A percentile compares a stretch with the other conserved stretches of the same genome.
These are phyloP conservation scores for Tricholauxania praeusta DNA, from an alignment of 2,888 invertebrate species.

Conservation along the genomic window DNA sequence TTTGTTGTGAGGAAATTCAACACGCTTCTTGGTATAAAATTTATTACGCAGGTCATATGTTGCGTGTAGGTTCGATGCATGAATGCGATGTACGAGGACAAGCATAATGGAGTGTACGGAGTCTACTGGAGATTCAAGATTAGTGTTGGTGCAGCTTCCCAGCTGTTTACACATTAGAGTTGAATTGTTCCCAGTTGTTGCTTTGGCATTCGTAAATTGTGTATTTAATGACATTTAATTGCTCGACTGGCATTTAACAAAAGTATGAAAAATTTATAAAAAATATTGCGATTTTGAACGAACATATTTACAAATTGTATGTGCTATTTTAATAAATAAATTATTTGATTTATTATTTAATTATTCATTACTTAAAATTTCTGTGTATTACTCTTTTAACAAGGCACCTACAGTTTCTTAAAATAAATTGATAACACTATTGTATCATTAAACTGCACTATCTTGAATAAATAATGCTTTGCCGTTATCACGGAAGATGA, in stretches of 20 bases:
- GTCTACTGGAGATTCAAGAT: background rate
- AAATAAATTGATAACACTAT: too few species aligned
- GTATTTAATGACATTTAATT: background rate
- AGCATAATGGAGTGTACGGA: background rate
- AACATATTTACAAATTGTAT: background rate
- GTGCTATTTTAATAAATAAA: background rate
- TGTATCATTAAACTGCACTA: too few species aligned
- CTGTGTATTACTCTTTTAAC: too few species aligned
- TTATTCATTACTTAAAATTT: too few species aligned
- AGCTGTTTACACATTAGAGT: background rate
- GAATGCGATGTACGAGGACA: background rate
- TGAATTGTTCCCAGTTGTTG: background rate
- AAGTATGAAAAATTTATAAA: background rate
- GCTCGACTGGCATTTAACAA: background rate
- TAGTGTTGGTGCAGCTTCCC: background rate
- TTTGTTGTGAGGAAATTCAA: too few species aligned
- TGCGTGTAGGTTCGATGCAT: background rate
- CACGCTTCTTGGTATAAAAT: too few species aligned
- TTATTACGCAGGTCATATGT: too few species aligned
- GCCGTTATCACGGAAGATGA: too few species aligned
- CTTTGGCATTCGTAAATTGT: background rate
- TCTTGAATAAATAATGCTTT: too few species aligned
- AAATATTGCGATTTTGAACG: background rate
- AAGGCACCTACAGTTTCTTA: too few species aligned
- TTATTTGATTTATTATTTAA: background rate